phyloP scores from a whole-genome alignment of 2,113 vertebrate species.

The Gallinago jamesoni region DNA sequence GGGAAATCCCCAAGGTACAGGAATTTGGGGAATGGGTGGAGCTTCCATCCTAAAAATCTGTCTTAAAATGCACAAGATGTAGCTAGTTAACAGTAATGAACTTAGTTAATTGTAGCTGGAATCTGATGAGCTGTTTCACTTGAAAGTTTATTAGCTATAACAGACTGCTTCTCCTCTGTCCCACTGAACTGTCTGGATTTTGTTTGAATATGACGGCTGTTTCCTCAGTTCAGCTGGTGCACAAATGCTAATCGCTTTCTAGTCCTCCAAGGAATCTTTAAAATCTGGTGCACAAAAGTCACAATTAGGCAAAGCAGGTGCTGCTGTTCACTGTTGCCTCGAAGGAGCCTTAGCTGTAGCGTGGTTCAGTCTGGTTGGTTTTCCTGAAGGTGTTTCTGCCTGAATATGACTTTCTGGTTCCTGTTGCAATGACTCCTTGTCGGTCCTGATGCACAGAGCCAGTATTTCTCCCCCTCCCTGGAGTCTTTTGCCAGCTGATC shows the following conservation, averaged over 20 bases:
- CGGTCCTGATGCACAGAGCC: neutral
- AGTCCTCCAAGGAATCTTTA: slow-evolving; percentile 27
- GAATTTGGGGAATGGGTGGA: neutral
- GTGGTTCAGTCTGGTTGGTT: neutral
- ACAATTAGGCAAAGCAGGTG: neutral
- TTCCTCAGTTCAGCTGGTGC: slow-evolving; percentile 38
- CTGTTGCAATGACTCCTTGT: neutral
- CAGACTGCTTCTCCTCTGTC: slow-evolving; percentile 18
- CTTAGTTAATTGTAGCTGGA: slow-evolving; percentile 40
- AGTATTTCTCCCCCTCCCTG: neutral
- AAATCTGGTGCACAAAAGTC: neutral
- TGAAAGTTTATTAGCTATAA: slow-evolving; percentile 49
- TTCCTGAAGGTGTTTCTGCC: neutral
- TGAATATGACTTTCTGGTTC: neutral
- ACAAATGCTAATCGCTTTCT: slow-evolving; percentile 8
- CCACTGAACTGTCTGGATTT: slow-evolving; percentile 35
- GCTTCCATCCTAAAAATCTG: neutral
- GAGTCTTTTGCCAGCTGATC: neutral
- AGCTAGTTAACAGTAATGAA: neutral
- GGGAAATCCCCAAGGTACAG: neutral
- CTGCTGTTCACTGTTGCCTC: neutral
- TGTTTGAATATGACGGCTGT: slow-evolving; percentile 52
- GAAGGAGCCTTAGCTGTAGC: neutral
- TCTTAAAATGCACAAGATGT: neutral
- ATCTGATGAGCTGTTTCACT: slow-evolving; percentile 28